These are phyloP conservation scores for Ypsolopha scabrella DNA, from an alignment of 2,888 invertebrate species.

Conservation along the genomic window DNA sequence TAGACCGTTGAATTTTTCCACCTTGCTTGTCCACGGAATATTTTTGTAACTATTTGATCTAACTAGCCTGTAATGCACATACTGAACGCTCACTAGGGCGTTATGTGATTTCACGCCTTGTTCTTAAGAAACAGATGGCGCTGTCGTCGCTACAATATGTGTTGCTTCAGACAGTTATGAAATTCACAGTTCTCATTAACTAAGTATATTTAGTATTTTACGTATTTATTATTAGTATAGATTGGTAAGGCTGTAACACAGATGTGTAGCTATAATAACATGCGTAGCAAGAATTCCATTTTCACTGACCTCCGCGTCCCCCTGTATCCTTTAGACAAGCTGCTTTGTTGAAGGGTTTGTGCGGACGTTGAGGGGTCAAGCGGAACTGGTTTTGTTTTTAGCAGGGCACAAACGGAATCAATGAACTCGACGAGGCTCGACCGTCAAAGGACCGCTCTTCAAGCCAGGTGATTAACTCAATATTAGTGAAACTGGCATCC, in stretches of 20 bases:
- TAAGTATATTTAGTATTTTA: neutral
- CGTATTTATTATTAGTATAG: no score
- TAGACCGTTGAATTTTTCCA: no score
- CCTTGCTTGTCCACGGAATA: no score
- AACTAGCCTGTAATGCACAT: no score
- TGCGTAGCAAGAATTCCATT: conserved; percentile 7
- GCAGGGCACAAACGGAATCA: conserved; percentile 60
- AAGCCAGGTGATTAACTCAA: conserved; percentile 64
- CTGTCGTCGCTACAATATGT: no score
- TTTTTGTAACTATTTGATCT: no score
- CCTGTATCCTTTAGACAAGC: conserved; percentile 10
- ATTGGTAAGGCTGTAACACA: neutral
- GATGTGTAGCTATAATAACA: conserved; percentile 2
- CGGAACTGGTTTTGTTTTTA: neutral
- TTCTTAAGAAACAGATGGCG: no score
- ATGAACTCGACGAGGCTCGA: conserved; percentile 58
- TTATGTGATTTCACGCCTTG: no score
- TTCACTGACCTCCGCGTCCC: accelerated
- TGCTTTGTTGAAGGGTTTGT: conserved; percentile 1
- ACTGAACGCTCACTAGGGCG: no score
- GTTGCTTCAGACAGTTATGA: no score
- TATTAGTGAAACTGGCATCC: conserved; percentile 24
- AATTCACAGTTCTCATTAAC: no score
- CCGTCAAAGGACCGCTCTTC: conserved; percentile 60
- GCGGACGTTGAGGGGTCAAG: neutral